These are phyloP conservation scores for Cydia pomonella DNA, from an alignment of 1,140 invertebrate genomes.

Conservation along the genomic window DNA sequence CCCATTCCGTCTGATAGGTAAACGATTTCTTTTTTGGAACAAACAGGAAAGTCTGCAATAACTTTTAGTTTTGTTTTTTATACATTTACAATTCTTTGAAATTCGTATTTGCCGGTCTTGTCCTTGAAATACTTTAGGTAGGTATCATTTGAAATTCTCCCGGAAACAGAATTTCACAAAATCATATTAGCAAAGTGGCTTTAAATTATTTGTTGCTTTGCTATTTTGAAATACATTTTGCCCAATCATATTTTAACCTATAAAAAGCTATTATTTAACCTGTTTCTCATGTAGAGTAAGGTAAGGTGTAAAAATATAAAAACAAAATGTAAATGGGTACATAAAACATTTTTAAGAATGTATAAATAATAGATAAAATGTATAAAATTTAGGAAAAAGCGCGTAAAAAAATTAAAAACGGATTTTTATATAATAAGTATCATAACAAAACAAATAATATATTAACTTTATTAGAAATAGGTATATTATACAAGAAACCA, in stretches of 20 bases:
- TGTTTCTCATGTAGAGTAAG: not conserved
- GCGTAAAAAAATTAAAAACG: no score
- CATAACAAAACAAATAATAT: no score
- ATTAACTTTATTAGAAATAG: no score
- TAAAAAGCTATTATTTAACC: not conserved
- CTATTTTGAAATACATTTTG: not conserved
- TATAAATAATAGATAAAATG: no score
- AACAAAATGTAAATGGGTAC: no score
- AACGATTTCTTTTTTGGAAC: not conserved
- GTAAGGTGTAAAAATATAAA: no score
- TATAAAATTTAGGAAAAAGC: no score
- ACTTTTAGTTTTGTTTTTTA: not conserved
- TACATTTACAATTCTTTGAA: not conserved
- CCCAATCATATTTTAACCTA: not conserved
- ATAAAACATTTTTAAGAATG: no score
- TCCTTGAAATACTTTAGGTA: conserved; percentile 5
- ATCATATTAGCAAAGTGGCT: not conserved
- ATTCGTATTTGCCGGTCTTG: not conserved
- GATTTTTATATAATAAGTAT: no score
- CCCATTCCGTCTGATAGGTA: not conserved
- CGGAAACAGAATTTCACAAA: not conserved
- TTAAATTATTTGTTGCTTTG: not conserved
- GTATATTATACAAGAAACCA: no score
- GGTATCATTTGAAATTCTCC: not conserved
- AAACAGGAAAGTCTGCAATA: not conserved